These are phyloP conservation scores for Epinephelus moara DNA, from an alignment of 2,113 vertebrate genomes.

Conservation along the genomic window DNA sequence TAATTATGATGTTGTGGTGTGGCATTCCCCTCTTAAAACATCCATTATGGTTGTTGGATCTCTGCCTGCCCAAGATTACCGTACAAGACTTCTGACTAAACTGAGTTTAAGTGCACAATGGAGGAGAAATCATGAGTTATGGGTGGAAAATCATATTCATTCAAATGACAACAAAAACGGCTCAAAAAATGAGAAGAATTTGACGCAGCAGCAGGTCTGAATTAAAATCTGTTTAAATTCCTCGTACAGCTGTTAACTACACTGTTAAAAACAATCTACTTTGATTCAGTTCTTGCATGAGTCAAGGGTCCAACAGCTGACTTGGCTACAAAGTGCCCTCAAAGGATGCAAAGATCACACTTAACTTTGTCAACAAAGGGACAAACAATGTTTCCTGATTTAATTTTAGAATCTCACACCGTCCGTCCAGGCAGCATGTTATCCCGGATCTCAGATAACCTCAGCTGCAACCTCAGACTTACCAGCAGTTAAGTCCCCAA, in stretches of 20 bases:
- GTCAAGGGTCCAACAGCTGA: constrained; percentile 18
- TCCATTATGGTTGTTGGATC: constrained; percentile 64
- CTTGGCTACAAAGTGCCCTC: neutral
- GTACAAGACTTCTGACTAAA: constrained; percentile 57
- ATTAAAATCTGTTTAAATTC: neutral
- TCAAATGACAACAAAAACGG: constrained; percentile 27
- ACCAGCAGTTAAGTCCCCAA: constrained; percentile 21
- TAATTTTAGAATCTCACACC: constrained; percentile 6
- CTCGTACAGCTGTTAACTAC: neutral
- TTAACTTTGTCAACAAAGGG: constrained; percentile 1
- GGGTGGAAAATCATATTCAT: constrained; percentile 55
- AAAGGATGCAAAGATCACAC: constrained; percentile 13
- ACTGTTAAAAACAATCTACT: neutral
- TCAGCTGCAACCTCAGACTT: neutral
- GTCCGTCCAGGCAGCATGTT: neutral
- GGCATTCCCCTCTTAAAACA: constrained; percentile 61
- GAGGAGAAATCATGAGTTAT: constrained; percentile 47
- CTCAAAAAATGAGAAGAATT: constrained; percentile 54
- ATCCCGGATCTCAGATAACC: constrained; percentile 8
- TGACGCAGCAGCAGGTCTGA: neutral
- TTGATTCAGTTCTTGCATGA: neutral
- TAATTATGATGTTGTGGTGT: constrained; percentile 66
- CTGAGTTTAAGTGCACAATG: constrained; percentile 56
- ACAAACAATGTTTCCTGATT: constrained; percentile 6
- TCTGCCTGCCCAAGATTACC: constrained; percentile 50